phyloP scores from a whole-genome alignment of 1,140 invertebrate species.

The Platorchestia sp. region DNA sequence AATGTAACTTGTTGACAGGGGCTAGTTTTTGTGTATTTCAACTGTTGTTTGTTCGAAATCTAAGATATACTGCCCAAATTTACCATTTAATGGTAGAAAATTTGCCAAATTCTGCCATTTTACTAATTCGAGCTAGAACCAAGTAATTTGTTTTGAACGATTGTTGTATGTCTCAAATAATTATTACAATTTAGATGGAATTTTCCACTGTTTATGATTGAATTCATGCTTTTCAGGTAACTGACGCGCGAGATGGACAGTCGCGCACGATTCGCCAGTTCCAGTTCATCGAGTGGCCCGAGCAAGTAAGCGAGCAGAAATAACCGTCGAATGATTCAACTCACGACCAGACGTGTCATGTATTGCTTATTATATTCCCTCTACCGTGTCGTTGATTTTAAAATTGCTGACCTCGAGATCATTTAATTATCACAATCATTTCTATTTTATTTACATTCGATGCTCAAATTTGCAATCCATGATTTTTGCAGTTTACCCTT shows the following conservation, averaged over 20 bases:
- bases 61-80: neutral
- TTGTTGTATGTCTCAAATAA: neutral
- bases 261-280: conserved; percentile 97
- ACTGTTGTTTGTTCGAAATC: neutral
- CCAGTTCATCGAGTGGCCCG: conserved; percentile 99
- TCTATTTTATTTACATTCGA: too few species aligned
- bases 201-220: neutral
- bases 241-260: conserved; percentile 92
- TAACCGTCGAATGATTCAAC: too few species aligned
- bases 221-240: conserved; percentile 70
- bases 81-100: neutral
- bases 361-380: neutral
- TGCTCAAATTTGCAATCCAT: too few species aligned
- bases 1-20: neutral
- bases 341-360: neutral
- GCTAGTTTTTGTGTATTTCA: neutral
- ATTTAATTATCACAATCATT: too few species aligned
- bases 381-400: neutral
- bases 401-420: too few species aligned
- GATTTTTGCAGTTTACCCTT: too few species aligned
- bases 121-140: neutral
- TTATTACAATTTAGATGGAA: neutral
- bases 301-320: conserved; percentile 75
- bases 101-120: neutral
- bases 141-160: neutral